Conservation (phyloP, 2,888 invertebrate species). For the Leptura quadrifasciata region DNA sequence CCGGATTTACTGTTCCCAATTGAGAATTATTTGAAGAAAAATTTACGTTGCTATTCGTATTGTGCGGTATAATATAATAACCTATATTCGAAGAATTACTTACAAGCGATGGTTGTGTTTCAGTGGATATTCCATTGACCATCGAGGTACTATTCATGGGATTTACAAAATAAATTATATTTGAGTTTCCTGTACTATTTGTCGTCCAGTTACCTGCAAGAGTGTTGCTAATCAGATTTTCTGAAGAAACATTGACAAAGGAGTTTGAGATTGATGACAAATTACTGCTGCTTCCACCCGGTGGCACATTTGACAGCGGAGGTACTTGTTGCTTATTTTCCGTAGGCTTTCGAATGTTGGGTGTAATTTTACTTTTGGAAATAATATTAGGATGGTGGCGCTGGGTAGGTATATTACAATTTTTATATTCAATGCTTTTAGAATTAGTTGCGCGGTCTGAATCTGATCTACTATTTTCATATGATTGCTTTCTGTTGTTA, state of each 20-base stretch:
- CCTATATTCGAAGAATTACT: constrained; percentile 10
- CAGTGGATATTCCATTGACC: background rate
- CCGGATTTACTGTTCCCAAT: background rate
- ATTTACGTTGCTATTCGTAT: constrained; percentile 8
- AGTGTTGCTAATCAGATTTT: background rate
- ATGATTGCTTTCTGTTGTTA: background rate
- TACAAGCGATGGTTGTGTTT: constrained; percentile 8
- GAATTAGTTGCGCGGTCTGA: background rate
- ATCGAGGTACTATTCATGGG: background rate
- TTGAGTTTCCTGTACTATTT: background rate
- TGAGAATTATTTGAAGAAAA: background rate
- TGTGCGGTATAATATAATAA: constrained; percentile 23
- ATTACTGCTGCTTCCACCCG: background rate
- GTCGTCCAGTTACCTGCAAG: constrained; percentile 20
- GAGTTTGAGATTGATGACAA: constrained; percentile 17
- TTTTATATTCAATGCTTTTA: background rate
- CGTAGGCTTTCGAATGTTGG: background rate
- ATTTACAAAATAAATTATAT: constrained; percentile 28
- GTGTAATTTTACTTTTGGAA: background rate
- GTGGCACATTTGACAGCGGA: background rate
- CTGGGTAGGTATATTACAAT: background rate
- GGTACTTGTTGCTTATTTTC: background rate
- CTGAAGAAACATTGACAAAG: background rate
- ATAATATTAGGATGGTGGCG: too few relatives aligned
- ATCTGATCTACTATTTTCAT: background rate